Conservation (phyloP, 2,797 vertebrate genomes). For the Australoheros facetus region DNA sequence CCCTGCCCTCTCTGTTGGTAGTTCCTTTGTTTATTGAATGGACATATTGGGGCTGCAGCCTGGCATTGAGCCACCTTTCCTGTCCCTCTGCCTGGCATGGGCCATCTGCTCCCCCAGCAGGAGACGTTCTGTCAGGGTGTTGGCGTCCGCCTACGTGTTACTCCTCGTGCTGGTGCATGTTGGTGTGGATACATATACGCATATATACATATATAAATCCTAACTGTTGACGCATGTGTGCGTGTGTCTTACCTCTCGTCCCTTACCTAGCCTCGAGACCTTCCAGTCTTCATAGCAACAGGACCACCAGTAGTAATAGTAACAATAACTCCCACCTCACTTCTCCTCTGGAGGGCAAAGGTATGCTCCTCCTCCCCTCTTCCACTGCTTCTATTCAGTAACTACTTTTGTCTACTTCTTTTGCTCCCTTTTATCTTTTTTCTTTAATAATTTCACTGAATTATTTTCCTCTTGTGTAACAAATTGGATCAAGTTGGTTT, state of each 20-base stretch:
- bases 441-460: neutral
- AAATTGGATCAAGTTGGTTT: neutral
- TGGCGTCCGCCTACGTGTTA: conserved; percentile 12
- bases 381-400: neutral
- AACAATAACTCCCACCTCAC: conserved; percentile 90
- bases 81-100: conserved; percentile 69
- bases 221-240: conserved; percentile 61
- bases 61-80: conserved; percentile 73
- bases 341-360: conserved; percentile 92
- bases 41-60: conserved; percentile 75
- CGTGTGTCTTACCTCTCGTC: conserved; percentile 49
- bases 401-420: neutral
- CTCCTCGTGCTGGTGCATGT: conserved; percentile 48
- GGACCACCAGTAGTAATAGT: conserved; percentile 95
- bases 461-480: neutral
- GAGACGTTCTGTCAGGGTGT: conserved; percentile 72
- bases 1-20: conserved; percentile 4
- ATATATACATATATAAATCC: conserved; percentile 30
- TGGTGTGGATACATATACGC: conserved; percentile 34
- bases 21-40: conserved; percentile 65
- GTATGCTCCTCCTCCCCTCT: conserved; percentile 77
- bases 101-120: conserved; percentile 81
- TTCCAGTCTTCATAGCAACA: conserved; percentile 95
- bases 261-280: conserved; percentile 88
- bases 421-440: conserved; percentile 15